Percentiles rank a stretch among this genome's conserved stretches.
Evolutionary conservation across 2,888 invertebrate genomes (phyloP).

Genomic region (Empis stercorea): DNA sequence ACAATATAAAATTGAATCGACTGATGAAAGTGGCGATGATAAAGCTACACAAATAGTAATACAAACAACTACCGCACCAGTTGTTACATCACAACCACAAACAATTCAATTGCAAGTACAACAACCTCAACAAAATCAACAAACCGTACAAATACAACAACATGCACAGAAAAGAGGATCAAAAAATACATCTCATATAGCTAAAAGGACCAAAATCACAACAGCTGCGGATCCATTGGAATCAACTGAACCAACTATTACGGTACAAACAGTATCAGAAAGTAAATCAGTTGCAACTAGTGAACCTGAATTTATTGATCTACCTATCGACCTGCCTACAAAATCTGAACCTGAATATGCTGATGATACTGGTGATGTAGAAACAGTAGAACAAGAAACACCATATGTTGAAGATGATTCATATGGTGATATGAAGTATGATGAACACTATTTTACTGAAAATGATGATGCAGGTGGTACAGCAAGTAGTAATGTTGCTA

Average conservation of each 20-base stretch:
- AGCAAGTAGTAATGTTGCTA: conserved; percentile 19
- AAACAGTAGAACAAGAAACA: conserved; percentile 48
- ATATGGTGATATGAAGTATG: conserved; percentile 48
- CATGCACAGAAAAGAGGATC: conserved; percentile 31
- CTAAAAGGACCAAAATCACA: conserved; percentile 25
- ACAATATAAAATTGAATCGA: conserved; percentile 47
- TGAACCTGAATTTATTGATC: conserved; percentile 36
- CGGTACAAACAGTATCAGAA: conserved; percentile 40
- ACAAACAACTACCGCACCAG: conserved; percentile 30
- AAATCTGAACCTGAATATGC: conserved; percentile 56
- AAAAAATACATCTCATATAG: conserved; percentile 25
- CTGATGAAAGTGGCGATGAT: conserved; percentile 48
- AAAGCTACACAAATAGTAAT: conserved; percentile 39
- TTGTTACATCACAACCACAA: conserved; percentile 26
- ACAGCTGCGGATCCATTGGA: conserved; percentile 43
- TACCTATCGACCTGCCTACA: conserved; percentile 42
- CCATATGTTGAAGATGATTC: conserved; percentile 53
- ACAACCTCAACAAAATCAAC: conserved; percentile 15
- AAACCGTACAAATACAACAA: conserved; percentile 21
- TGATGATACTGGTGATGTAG: conserved; percentile 50
- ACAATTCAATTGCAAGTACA: conserved; percentile 24
- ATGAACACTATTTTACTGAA: conserved; percentile 37
- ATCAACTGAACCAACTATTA: conserved; percentile 42
- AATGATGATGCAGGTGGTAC: conserved; percentile 28
- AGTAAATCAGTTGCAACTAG: conserved; percentile 20